Evolutionary conservation across 1,140 invertebrate genomes (phyloP).

Genomic region (Lethocerus indicus): DNA sequence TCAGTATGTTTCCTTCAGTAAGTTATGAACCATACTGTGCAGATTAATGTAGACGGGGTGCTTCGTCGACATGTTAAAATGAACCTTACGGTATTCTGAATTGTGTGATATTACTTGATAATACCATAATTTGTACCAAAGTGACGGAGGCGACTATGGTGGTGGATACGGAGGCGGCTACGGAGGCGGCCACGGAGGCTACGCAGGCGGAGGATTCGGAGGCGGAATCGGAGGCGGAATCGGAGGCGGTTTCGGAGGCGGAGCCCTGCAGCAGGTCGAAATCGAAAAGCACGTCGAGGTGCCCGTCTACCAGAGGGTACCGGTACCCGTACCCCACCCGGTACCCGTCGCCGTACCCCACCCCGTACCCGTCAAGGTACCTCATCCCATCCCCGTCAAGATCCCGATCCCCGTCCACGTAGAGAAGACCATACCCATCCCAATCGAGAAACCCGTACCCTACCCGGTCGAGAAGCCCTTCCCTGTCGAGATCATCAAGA

Average conservation of each 20-base stretch:
- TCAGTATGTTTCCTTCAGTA: too few species aligned
- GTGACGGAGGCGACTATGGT: neutral
- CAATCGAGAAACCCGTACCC: slow-evolving; percentile 9
- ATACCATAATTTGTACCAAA: too few species aligned
- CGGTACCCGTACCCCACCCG: slow-evolving; percentile 7
- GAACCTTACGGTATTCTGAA: too few species aligned
- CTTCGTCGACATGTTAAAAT: too few species aligned
- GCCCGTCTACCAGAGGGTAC: slow-evolving; percentile 5
- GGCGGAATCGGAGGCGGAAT: neutral
- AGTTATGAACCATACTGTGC: too few species aligned
- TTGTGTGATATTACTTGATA: too few species aligned
- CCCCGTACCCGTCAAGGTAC: slow-evolving; percentile 8
- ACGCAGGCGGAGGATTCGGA: slow-evolving; percentile 4
- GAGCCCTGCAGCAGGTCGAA: neutral
- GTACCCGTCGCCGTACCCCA: slow-evolving; percentile 5
- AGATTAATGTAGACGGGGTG: too few species aligned
- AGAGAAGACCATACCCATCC: slow-evolving; percentile 8
- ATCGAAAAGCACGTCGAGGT: slow-evolving; percentile 10
- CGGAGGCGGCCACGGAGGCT: too few species aligned
- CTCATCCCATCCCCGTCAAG: slow-evolving; percentile 9
- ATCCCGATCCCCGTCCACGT: slow-evolving; percentile 6
- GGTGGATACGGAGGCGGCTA: neutral
- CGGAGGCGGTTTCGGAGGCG: neutral
- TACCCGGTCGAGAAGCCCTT: slow-evolving; percentile 8
- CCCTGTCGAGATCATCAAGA: slow-evolving; percentile 8